phyloP scores from a whole-genome alignment of 2,113 vertebrate species.

The Hemibagrus wyckioides region DNA sequence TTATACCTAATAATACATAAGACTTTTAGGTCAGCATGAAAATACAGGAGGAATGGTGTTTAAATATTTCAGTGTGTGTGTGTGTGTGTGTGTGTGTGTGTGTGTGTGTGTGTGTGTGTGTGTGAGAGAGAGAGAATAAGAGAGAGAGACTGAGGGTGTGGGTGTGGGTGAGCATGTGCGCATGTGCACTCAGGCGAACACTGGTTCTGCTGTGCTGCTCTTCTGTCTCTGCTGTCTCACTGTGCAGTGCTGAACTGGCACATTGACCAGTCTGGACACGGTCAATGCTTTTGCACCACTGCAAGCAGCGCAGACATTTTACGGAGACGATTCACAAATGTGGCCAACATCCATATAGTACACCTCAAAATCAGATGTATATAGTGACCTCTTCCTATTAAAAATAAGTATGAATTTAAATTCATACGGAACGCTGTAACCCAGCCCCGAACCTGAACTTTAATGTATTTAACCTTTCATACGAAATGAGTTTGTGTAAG shows the following conservation, averaged over 20 bases:
- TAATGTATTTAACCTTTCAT: background rate
- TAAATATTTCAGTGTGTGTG: slow-evolving; percentile 29
- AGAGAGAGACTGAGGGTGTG: background rate
- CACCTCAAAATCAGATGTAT: background rate
- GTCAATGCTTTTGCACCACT: slow-evolving; percentile 47
- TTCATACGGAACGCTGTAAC: background rate
- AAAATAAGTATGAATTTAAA: background rate
- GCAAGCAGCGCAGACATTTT: background rate
- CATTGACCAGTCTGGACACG: slow-evolving; percentile 45
- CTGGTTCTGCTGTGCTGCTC: slow-evolving; percentile 42
- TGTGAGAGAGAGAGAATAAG: too few relatives aligned
- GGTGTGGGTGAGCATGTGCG: slow-evolving; percentile 8
- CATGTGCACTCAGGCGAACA: slow-evolving; percentile 17
- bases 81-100: slow-evolving; percentile 29
- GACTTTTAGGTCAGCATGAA: background rate
- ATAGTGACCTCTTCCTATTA: background rate
- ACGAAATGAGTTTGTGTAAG: background rate
- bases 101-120: background rate
- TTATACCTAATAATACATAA: background rate
- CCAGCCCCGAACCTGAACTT: background rate
- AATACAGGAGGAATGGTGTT: background rate
- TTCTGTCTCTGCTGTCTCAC: slow-evolving; percentile 40
- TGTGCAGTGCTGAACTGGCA: slow-evolving; percentile 48
- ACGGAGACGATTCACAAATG: background rate
- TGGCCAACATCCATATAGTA: background rate